Conservation (phyloP, 2,888 invertebrate species). For the Scelioninae gen. 2 region DNA sequence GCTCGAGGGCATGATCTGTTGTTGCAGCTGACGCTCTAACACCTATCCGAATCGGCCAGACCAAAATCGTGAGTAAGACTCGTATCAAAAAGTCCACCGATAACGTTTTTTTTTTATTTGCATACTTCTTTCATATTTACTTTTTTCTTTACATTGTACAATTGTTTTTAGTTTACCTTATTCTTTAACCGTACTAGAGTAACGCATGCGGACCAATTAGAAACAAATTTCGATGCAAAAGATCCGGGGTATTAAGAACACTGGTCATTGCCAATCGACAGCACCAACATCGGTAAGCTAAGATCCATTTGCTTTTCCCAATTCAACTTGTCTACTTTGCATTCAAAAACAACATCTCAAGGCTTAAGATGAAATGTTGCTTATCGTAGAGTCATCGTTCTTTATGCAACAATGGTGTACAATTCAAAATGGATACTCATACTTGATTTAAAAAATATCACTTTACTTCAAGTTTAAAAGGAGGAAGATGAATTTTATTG, state of each 20-base stretch:
- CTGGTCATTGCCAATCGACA: constrained; percentile 59
- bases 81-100: constrained; percentile 71
- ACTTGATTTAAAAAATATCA: too few relatives aligned
- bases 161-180: constrained; percentile 48
- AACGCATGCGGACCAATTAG: constrained; percentile 57
- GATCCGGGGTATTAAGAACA: constrained; percentile 56
- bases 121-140: too few relatives aligned
- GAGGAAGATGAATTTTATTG: too few relatives aligned
- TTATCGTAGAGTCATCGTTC: too few relatives aligned
- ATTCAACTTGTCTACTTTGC: constrained; percentile 59
- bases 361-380: constrained; percentile 45
- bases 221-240: constrained; percentile 49
- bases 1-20: constrained; percentile 69
- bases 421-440: too few relatives aligned
- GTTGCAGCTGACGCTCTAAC: constrained; percentile 72
- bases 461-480: too few relatives aligned
- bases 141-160: neutral
- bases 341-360: constrained; percentile 48
- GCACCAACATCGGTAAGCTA: constrained; percentile 57
- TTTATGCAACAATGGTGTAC: too few relatives aligned
- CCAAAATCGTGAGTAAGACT: constrained; percentile 71
- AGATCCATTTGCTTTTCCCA: constrained; percentile 53
- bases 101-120: constrained; percentile 1
- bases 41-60: constrained; percentile 70
- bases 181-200: constrained; percentile 52